phyloP scores from a whole-genome alignment of 2,888 invertebrate genomes.

The Elmis aenea region DNA sequence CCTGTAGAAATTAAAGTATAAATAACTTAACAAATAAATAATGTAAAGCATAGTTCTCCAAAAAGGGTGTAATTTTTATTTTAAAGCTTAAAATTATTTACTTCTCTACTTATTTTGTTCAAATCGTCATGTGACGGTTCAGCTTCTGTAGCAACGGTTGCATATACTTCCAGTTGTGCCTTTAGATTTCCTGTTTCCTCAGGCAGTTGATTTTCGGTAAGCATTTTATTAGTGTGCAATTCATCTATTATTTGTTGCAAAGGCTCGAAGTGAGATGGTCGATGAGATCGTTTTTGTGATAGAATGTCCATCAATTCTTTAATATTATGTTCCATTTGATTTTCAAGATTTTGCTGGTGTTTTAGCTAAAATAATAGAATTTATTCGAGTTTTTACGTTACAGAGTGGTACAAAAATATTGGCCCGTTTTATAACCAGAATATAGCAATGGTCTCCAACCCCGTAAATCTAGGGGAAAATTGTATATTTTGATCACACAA shows the following conservation, averaged over 20 bases:
- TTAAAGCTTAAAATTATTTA: too few relatives aligned
- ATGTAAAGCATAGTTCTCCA: too few relatives aligned
- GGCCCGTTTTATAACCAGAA: too few relatives aligned
- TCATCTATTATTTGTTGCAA: slow-evolving; percentile 65
- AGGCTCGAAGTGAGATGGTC: slow-evolving; percentile 45
- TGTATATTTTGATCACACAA: too few relatives aligned
- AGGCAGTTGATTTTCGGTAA: slow-evolving; percentile 65
- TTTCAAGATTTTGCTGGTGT: slow-evolving; percentile 48
- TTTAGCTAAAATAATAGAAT: slow-evolving; percentile 47
- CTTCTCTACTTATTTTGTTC: slow-evolving; percentile 9
- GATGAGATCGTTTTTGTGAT: slow-evolving; percentile 19
- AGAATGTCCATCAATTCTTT: slow-evolving; percentile 23
- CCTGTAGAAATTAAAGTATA: too few relatives aligned
- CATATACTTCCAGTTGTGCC: slow-evolving; percentile 64
- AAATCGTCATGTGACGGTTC: slow-evolving; percentile 39
- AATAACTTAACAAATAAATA: too few relatives aligned
- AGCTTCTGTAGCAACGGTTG: slow-evolving; percentile 61
- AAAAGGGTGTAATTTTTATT: too few relatives aligned
- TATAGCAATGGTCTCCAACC: too few relatives aligned
- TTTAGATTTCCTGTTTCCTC: slow-evolving; percentile 62
- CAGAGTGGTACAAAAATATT: too few relatives aligned
- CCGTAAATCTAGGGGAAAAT: too few relatives aligned
- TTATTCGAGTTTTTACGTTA: background rate
- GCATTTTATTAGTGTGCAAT: slow-evolving; percentile 38
- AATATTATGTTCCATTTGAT: slow-evolving; percentile 42